Base-by-base conservation (phyloP, 2,797 vertebrate species). In the Aviceda leuphotes region DNA sequence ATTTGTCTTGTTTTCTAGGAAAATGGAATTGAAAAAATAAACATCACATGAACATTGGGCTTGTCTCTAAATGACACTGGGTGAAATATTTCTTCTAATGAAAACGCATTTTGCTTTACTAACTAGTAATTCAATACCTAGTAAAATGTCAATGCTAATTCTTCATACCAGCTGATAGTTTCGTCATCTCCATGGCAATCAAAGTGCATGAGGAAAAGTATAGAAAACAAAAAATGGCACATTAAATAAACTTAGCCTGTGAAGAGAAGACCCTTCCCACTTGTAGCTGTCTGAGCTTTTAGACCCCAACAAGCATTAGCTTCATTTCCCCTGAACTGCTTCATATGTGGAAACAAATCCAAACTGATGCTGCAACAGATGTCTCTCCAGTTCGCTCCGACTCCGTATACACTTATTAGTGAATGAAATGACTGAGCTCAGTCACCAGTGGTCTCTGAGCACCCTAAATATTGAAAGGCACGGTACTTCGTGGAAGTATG, bases 91-190 rank as follows among this genome's bases (percentile, higher is more conserved):
- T 80, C 31, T 92, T 19, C 22, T 89, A 79, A 83, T 83, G 70
- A 95, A 66, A 85, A 72, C 55, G 13, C 14, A 66, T 94, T 97
- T 96, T 90, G 37, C 87, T 84, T 91, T 95, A 71, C 15, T 87
- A 86, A 83, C 39, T 56, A 77, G 18, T 71, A 76, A 80, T 63
- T 80, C 52, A 78, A 85, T 89, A 71, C 39, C 55, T 86, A 47
- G 24, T 83, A 91, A 93, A 77, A 83, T 37, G 43, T 85, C 95
- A 91, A 91, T 74, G 17, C 4, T 78, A 92, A 49, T 86, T 95
- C 39, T 95, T 90, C 26, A 24, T 62, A 71, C 20, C 41, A 55
- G 17, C 31, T 85, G 41, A 67, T 52, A 91, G 39, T 39, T 90
- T 88, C 86, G 31, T 74, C 35, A 59, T 44, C 25, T 93, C 73